These are phyloP conservation scores for Gonioctena quinquepunctata DNA, from an alignment of 1,140 invertebrate species.

Conservation along the genomic window DNA sequence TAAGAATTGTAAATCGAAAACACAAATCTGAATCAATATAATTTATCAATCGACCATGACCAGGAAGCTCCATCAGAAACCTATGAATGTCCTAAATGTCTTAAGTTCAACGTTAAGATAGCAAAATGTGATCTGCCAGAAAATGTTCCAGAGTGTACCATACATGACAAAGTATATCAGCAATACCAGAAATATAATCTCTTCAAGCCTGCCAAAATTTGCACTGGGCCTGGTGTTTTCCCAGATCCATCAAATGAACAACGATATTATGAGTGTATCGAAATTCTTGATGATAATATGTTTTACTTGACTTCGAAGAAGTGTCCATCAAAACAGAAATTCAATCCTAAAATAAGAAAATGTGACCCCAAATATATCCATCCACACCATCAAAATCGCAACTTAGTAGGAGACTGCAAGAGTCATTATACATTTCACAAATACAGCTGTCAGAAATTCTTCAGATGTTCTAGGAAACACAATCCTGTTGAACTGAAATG, in stretches of 20 bases:
- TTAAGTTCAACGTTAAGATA: not conserved
- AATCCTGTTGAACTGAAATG: not conserved
- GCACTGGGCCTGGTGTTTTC: not conserved
- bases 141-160: not conserved
- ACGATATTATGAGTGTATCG: not conserved
- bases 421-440: not conserved
- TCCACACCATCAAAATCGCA: not conserved
- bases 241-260: not conserved
- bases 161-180: not conserved
- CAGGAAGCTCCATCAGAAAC: not conserved
- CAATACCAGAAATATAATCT: not conserved
- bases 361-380: not conserved
- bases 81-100: not conserved
- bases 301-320: not conserved
- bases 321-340: not conserved
- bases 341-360: not conserved
- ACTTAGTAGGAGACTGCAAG: not conserved
- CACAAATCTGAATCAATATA: no score
- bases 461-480: not conserved
- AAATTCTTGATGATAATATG: not conserved
- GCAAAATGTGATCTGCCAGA: not conserved
- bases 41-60: no score
- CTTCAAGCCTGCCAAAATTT: not conserved
- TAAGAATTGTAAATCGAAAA: no score
- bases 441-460: slow-evolving; percentile 3